Evolutionary conservation across 2,888 invertebrate species (phyloP), one percentile per base, ranked within the genome.

Genomic region (Chirona hameri): DNA sequence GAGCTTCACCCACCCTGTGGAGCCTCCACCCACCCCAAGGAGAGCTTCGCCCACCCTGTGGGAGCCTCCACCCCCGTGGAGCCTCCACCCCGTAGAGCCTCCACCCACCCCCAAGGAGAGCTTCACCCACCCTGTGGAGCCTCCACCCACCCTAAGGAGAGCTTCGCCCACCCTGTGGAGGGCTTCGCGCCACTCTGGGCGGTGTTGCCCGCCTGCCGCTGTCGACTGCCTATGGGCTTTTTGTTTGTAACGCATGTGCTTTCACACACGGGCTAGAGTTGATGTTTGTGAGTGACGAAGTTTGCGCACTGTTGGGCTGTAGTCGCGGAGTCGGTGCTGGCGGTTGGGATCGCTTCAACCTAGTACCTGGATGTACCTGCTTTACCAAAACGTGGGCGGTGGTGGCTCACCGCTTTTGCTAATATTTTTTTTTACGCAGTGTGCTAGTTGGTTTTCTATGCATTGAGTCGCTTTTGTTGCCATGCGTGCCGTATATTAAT

Each of bases 301-400:
- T 21, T 57, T 57, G 57, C 57, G 21, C 57, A 57, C n/a, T n/a
- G 57, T 57, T 5, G 60, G n/a, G 48, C 24, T 7, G 29, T 29
- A 69, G 29, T 12, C 10, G 65, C 14, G 10, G 69, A 29, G 69
- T 65, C 65, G 65, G 65, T n/a, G 65, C 69, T 3, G 69, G 15
- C 29, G 69, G 69, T 0, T 15, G 12, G 60, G 7, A 29, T 27
- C 15, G 29, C 69, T 69, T 69, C 69, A 29, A 69, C 69, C 14
- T 29, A n/a, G 69, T 69, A 69, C 69, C 69, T 69, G 29, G 15
- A 69, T 69, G 69, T 29, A 69, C 69, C 69, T 69, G 69, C 69
- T 29, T n/a, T 15, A 69, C 29, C 15, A 60, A 60, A 29, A 1
- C 69, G 4, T 15, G 0, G 69, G 15, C 29, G 69, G 29, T 29